Base-by-base conservation (phyloP, 2,113 vertebrate genomes). In the Lophotis ruficrista region DNA sequence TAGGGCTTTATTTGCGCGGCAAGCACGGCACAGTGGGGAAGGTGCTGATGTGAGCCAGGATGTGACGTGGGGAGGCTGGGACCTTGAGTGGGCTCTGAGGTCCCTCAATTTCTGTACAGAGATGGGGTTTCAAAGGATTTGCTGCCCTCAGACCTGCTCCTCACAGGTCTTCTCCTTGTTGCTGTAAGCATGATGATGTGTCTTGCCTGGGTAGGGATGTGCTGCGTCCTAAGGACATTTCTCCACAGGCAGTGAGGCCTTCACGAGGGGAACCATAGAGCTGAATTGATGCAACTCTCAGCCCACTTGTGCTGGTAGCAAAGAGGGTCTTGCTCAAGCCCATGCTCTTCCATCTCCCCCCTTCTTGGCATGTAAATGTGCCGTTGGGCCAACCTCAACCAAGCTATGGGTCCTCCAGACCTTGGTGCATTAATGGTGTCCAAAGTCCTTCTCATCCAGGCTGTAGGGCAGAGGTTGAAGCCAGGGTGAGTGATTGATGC, bases 251-350 rank as follows among this genome's bases (percentile, higher is more conserved):
- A 71, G 41, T 2, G 8, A 7, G 38, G 37, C 4, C 25, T 68
- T 58, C 51, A 22, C 0, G 0, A 58, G 37, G 24, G 45, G 35
- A 88, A 16, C 30, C 38, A 2, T 0, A 1, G 22, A 2, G 31
- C 8, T 66, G 14, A 75, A 58, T 0, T 1, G 23, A 33, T 33
- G 14, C 35, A 71, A 10, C 22, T n/a, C 71, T 33, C 57, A 64
- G 65, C 56, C 35, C 0, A 0, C 25, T 38, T 37, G 7, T n/a
- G 57, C 84, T 84, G 54, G 30, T 33, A 61, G 20, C 24, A 33
- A 50, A 47, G 37, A 48, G 33, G 15, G 45, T 37, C 22, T 58
- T n/a, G 19, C 71, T 37, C 23, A 27, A 66, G 62, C 8, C 41
- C 38, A 3, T 35, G n/a, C 41, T 80, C 38, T 57, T n/a, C 17